Base-by-base conservation (phyloP, 92 coral and sea anemone species). In the Muricea muricata region DNA sequence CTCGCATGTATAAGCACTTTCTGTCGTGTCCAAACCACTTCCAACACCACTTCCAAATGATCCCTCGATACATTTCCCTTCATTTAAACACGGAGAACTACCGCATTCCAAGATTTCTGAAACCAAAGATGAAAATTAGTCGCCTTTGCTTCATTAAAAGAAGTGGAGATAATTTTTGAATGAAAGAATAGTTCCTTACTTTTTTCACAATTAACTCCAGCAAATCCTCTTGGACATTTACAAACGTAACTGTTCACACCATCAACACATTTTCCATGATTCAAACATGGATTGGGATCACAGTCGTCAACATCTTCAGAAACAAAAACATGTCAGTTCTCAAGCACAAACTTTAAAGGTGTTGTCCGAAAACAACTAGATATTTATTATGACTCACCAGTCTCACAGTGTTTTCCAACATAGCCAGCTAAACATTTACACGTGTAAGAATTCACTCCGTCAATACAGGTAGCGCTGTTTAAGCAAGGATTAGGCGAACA, bases 211-310 rank as follows among this genome's bases (percentile, higher is more conserved):
- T 75, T 75, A 11, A 42, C 31, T 48, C 80, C 80, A 75, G 45
- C 80, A 75, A 48, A 75, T 75, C 80, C 80, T 75, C 35, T 75
- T 75, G 65, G 80, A 75, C 80, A 75, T 26, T 75, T 48, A 37
- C 80, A 75, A 46, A 21, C 11, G 39, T 75, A 75, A 48, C 80
- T 75, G 80, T 75, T 29, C 17, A 75, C 80, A 75, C 80, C 65
- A 52, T 75, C 80, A 47, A 57, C 39, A 40, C 80, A 75, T 75
- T 29, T 75, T 33, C 80, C 80, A 13, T 40, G 26, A 75, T 75
- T 50, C 21, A 32, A 28, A 48, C 80, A 75, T 26, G 80, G 80
- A 50, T 75, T 75, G 39, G 80, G 80, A 21, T 75, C 61, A 37
- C 80, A 75, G 65, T 75, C 80, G 31, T 75, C 65, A 15, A 75